Percentiles rank a stretch among this genome's conserved stretches.
Evolutionary conservation across 2,888 invertebrate species (phyloP).

Genomic region (Pediacus dermestoides): DNA sequence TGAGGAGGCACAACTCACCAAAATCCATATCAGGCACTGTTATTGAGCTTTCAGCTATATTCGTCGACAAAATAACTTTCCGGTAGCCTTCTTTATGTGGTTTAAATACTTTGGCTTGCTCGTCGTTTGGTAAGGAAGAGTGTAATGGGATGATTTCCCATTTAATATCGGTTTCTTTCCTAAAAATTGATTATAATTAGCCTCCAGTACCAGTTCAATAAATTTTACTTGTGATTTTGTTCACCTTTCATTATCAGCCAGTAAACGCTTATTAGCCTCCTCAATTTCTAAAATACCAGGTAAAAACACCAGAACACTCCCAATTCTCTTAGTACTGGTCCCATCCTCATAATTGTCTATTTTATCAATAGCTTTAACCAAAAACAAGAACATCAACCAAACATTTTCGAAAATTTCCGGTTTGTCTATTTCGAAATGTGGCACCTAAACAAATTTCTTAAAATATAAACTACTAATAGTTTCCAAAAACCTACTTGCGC

Average conservation of each 20-base stretch:
- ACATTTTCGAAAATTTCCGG: slow-evolving; percentile 42
- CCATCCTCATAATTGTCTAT: slow-evolving; percentile 53
- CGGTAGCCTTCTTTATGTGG: slow-evolving; percentile 61
- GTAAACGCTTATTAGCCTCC: slow-evolving; percentile 55
- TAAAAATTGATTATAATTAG: too few species aligned
- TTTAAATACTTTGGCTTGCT: slow-evolving; percentile 61
- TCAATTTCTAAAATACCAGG: slow-evolving; percentile 87
- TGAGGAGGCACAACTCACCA: slow-evolving; percentile 52
- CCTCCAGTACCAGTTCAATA: slow-evolving; percentile 1
- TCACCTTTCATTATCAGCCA: slow-evolving; percentile 7
- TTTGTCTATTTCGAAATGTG: slow-evolving; percentile 58
- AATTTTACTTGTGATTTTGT: slow-evolving; percentile 1
- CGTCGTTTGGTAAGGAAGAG: slow-evolving; percentile 65
- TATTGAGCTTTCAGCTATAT: slow-evolving; percentile 90
- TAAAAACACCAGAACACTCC: slow-evolving; percentile 81
- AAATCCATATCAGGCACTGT: slow-evolving; percentile 86
- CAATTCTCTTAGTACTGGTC: slow-evolving; percentile 35
- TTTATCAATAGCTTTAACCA: slow-evolving; percentile 63
- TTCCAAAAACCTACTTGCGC: slow-evolving; percentile 6
- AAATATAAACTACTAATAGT: background rate
- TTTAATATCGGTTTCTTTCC: slow-evolving; percentile 23
- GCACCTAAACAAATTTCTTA: slow-evolving; percentile 41
- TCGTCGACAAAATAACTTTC: slow-evolving; percentile 85
- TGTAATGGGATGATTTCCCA: slow-evolving; percentile 54
- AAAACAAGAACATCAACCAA: slow-evolving; percentile 47